Base-by-base conservation (phyloP, 2,113 vertebrate species). In the Panthera tigris region DNA sequence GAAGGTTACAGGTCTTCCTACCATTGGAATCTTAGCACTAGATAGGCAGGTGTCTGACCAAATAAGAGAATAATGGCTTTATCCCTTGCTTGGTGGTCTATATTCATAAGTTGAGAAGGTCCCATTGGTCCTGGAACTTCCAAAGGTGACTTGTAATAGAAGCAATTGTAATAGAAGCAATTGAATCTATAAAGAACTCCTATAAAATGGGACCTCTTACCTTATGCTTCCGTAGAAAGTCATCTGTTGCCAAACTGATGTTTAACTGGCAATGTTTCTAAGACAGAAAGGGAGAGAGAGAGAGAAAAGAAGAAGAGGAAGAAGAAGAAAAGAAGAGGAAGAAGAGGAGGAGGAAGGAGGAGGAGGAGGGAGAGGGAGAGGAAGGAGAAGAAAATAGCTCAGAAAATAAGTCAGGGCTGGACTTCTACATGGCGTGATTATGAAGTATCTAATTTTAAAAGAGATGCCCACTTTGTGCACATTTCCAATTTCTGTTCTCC, bases 1-100 rank as follows among this genome's bases (percentile, higher is more conserved):
- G 80, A 97, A 92, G n/a, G 13, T 84, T 80, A 81, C 4, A 81
- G 69, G 92, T 14, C 31, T 96, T 81, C 69, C 76, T 33, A 63
- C 66, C 25, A 18, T 18, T 90, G 36, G 69, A 89, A 27, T 55
- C 63, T 76, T 45, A 83, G 73, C 68, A 68, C 41, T 27, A 88
- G 85, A 68, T 39, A 41, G 61, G 50, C 19, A 80, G 27, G 36
- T 68, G 63, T 84, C n/a, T 93, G 65, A 36, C 31, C 63, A 88
- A 55, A 18, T 19, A 23, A 78, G 69, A 57, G 31, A 82, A 52
- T 13, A 84, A 63, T 84, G 23, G 45, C 52, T 61, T 61, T 82
- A 18, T 69, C 13, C n/a, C 25, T 68, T 45, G 19, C 19, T 86
- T 55, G 74, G 48, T 65, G 16, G 50, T 33, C 71, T 91, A 57